phyloP scores from a whole-genome alignment of 2,113 vertebrate species.

The Myodes glareolus region DNA sequence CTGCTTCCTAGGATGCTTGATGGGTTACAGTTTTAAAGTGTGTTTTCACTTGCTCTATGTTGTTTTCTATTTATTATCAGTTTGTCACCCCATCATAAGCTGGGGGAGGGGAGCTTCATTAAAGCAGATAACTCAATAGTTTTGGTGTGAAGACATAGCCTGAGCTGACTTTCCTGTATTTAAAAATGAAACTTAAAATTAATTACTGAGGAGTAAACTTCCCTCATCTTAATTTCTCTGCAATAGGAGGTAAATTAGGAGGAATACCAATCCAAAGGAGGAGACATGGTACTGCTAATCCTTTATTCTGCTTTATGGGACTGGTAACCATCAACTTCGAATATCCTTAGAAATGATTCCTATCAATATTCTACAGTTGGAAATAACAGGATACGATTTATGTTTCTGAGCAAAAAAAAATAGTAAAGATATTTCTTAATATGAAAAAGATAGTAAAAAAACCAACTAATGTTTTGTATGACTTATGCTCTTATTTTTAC shows the following conservation, averaged over 20 bases:
- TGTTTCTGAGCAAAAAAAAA: conserved; percentile 21
- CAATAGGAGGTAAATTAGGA: neutral
- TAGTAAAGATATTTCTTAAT: neutral
- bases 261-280: neutral
- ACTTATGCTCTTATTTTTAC: neutral
- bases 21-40: neutral
- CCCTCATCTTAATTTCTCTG: neutral
- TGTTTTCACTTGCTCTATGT: neutral
- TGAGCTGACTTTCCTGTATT: neutral
- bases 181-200: neutral
- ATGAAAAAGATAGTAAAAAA: conserved; percentile 21
- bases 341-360: neutral
- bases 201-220: neutral
- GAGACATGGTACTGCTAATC: neutral
- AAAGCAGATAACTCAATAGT: neutral
- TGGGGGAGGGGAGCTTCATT: neutral
- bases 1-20: accelerated
- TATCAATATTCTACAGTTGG: neutral
- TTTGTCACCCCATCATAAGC: neutral
- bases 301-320: neutral
- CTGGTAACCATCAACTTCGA: neutral
- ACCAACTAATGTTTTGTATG: conserved; percentile 12
- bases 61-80: neutral
- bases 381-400: conserved; percentile 41
- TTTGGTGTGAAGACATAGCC: neutral